Conservation (phyloP, 30 jellyfish, hydroid and myxozoan genomes). For the Sanderia malayensis region DNA sequence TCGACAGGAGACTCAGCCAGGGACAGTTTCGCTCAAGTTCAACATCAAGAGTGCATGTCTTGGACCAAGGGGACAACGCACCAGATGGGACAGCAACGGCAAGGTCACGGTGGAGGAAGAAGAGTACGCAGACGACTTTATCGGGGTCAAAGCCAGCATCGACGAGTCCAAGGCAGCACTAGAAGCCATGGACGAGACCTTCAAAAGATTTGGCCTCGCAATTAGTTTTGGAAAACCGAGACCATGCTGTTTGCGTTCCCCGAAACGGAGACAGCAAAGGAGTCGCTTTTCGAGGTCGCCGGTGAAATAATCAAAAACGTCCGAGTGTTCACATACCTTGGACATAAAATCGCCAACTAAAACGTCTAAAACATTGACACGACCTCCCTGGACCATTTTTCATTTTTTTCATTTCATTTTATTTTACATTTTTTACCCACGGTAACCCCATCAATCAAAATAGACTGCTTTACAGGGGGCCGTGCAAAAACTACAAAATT, state of each 20-base stretch:
- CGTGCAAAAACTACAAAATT: not conserved
- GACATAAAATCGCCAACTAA: no score
- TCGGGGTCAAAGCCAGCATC: not conserved
- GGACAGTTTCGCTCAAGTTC: not conserved
- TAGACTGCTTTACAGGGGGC: slow-evolving; percentile 4
- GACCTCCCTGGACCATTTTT: not conserved
- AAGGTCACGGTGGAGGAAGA: not conserved
- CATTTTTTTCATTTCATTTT: no score
- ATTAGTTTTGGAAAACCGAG: not conserved
- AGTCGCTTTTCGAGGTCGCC: not conserved
- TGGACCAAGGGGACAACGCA: not conserved
- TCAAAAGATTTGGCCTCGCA: not conserved
- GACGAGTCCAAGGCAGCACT: not conserved
- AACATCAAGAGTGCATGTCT: not conserved
- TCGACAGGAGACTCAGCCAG: not conserved
- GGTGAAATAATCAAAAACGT: not conserved
- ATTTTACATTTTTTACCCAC: no score
- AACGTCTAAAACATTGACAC: not conserved
- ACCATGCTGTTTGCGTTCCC: not conserved
- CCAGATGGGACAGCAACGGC: not conserved
- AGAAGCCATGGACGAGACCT: not conserved
- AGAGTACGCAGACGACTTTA: not conserved
- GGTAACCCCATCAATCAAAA: not conserved
- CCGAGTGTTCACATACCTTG: no score
- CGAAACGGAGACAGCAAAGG: not conserved